Evolutionary conservation across 1,140 invertebrate genomes (phyloP).

Genomic region (Diorhabda sublineata): DNA sequence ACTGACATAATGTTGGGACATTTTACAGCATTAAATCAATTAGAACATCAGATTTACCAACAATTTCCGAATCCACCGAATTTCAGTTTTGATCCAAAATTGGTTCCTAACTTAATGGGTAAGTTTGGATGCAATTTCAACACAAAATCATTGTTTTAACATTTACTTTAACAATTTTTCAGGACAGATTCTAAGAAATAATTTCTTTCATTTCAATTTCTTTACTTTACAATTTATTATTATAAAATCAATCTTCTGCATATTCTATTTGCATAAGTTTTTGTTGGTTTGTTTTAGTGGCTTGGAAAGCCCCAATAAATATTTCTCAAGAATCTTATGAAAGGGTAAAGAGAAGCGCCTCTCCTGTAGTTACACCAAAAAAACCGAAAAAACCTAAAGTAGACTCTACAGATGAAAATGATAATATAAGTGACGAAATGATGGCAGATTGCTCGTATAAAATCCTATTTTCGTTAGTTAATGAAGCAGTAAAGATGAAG

Average conservation of each 20-base stretch:
- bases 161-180: too few species aligned
- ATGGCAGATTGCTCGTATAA: conserved; percentile 50
- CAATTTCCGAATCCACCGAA: conserved; percentile 73
- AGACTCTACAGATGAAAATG: conserved; percentile 37
- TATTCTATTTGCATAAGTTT: too few species aligned
- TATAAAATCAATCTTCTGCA: too few species aligned
- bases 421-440: conserved; percentile 40
- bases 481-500: conserved; percentile 27
- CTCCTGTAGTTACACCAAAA: conserved; percentile 49
- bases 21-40: conserved; percentile 73
- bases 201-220: too few species aligned
- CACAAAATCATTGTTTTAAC: too few species aligned
- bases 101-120: conserved; percentile 90
- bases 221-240: too few species aligned
- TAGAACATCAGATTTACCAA: conserved; percentile 81
- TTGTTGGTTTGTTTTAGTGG: conserved; percentile 55
- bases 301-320: conserved; percentile 88
- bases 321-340: conserved; percentile 83
- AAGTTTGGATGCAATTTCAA: conserved; percentile 44
- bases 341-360: conserved; percentile 63
- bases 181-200: too few species aligned
- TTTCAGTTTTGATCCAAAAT: conserved; percentile 80
- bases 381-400: conserved; percentile 49
- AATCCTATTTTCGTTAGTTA: conserved; percentile 53
- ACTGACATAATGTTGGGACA: conserved; percentile 90